These are phyloP conservation scores for Drosophila sp. DNA, from an alignment of 1,140 invertebrate genomes.

Conservation along the genomic window DNA sequence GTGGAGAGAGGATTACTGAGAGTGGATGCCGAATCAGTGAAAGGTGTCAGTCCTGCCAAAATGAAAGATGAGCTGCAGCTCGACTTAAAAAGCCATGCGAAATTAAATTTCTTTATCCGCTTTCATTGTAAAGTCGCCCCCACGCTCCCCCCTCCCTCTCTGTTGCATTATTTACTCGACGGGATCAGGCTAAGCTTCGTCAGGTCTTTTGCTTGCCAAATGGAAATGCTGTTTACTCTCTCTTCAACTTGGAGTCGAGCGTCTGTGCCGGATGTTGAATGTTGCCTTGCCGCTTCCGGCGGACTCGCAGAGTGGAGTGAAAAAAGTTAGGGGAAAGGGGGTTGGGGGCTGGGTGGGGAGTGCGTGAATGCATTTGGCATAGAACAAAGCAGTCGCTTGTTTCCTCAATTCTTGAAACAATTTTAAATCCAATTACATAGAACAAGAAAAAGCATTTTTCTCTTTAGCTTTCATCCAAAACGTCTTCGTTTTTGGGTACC, in stretches of 20 bases:
- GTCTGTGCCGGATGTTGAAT: constrained; percentile 66
- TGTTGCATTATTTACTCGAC: constrained; percentile 63
- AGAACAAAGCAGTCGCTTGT: constrained; percentile 33
- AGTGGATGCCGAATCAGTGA: constrained; percentile 35
- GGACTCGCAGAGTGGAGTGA: constrained; percentile 19
- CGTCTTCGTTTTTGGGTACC: constrained; percentile 58
- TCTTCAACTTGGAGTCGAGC: constrained; percentile 3
- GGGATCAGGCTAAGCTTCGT: constrained; percentile 51
- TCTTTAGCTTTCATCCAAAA: constrained; percentile 54
- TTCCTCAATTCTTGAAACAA: constrained; percentile 66
- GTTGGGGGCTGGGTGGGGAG: not conserved
- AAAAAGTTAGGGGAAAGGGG: not conserved
- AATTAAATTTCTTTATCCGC: constrained; percentile 79
- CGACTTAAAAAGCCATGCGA: constrained; percentile 71
- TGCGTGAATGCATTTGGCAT: constrained; percentile 51
- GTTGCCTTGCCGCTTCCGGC: constrained; percentile 68
- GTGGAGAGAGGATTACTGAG: not conserved
- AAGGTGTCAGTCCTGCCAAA: constrained; percentile 56
- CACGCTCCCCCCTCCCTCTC: constrained; percentile 5
- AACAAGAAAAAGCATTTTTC: constrained; percentile 74
- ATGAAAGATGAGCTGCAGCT: constrained; percentile 72
- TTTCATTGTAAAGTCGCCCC: constrained; percentile 45
- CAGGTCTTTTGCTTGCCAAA: constrained; percentile 46
- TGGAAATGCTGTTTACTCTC: constrained; percentile 60
- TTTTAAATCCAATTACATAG: constrained; percentile 74